A percentile compares a stretch with the other conserved stretches of the same genome.
These are phyloP conservation scores for Columba janthina DNA, from an alignment of 2,113 vertebrate species.

Conservation along the genomic window DNA sequence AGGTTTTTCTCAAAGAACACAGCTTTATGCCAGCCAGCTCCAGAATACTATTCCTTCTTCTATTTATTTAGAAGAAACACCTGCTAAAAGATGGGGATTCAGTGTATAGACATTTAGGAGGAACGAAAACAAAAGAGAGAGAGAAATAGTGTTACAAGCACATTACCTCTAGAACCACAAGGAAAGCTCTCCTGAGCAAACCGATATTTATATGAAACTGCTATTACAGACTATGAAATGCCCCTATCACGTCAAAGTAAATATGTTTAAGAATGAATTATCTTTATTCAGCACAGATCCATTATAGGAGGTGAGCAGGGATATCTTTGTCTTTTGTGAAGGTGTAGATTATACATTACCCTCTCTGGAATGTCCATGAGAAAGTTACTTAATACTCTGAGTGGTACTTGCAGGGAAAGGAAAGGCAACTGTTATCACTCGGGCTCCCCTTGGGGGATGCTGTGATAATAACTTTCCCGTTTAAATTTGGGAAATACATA, in stretches of 20 bases:
- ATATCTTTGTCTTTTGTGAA: not conserved
- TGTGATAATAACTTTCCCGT: constrained; percentile 35
- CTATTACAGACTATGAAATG: not conserved
- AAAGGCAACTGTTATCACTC: constrained; percentile 30
- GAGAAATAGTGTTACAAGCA: not conserved
- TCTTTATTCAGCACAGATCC: not conserved
- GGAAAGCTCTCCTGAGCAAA: not conserved
- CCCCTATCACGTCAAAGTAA: not conserved
- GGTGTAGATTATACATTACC: not conserved
- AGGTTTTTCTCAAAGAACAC: not conserved
- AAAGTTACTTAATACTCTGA: constrained; percentile 30
- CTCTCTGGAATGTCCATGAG: not conserved
- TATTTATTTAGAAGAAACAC: not conserved
- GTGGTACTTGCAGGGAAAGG: not conserved
- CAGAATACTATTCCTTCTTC: not conserved
- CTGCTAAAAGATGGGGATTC: not conserved
- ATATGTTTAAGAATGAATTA: not conserved
- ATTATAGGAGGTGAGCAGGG: not conserved
- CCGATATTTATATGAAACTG: not conserved
- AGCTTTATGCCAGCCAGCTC: not conserved
- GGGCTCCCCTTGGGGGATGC: not conserved
- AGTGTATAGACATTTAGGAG: not conserved
- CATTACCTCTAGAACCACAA: not conserved
- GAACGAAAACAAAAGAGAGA: not conserved
- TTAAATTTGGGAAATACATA: constrained; percentile 48